Base-by-base conservation (phyloP, 2,797 vertebrate genomes). In the Sarcoramphus papa region DNA sequence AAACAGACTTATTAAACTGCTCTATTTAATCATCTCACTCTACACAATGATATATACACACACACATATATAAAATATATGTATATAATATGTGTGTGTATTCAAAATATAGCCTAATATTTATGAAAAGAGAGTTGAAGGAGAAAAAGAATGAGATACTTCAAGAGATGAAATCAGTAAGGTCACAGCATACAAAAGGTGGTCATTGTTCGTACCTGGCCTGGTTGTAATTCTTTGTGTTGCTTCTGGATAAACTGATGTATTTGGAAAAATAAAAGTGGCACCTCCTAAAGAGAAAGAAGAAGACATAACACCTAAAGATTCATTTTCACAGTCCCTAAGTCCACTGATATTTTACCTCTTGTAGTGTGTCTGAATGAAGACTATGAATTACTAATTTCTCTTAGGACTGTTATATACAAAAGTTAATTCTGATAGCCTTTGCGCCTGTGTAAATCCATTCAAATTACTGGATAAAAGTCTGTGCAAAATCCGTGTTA, bases 181-280 rank as follows among this genome's bases (percentile, higher is more conserved):
- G 45, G 67, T 72, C 31, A 81, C n/a, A 95, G 41, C 62, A 85
- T 30, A 79, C 14, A 78, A 70, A 83, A 73, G 24, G 24, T 63
- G 23, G 51, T 92, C 27, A 50, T 37, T 85, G 59, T 77, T 96
- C 98, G 54, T 98, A 99, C 99, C 99, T 98, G 98, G 98, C 96
- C 98, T 98, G 94, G 98, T 95, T 95, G 98, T 96, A 95, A 98
- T 98, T 97, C 99, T 98, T 95, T 98, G 98, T 90, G 98, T 97
- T 78, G 98, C 96, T 96, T 99, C 98, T 69, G 98, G 98, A 97
- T 99, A 99, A 93, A 98, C 98, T 64, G 98, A 98, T 95, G 98
- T 97, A 91, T 99, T 99, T 95, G 99, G 99, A 84, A 99, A 99
- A 97, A 99, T 99, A 97, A 99, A 99, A 97, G 98, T 98, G 94